phyloP scores from a whole-genome alignment of 2,888 invertebrate genomes.

The Panzeria rudis region DNA sequence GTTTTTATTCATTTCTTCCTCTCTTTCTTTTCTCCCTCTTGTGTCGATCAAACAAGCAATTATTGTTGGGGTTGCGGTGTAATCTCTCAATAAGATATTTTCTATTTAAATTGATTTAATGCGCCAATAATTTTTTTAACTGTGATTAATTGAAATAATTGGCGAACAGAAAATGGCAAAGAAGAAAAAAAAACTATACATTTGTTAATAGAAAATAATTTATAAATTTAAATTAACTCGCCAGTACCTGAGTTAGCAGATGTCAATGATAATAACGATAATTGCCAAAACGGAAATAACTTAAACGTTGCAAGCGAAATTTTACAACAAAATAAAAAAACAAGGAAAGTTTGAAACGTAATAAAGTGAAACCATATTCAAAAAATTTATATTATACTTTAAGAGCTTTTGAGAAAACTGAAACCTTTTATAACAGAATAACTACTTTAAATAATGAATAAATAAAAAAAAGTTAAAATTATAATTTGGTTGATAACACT shows the following conservation, averaged over 20 bases:
- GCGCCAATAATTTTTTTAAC: slow-evolving; percentile 53
- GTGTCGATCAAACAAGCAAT: slow-evolving; percentile 12
- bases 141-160: slow-evolving; percentile 60
- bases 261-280: slow-evolving; percentile 31
- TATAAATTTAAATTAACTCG: slow-evolving; percentile 29
- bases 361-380: too few species aligned
- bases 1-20: neutral
- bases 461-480: too few species aligned
- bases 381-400: too few species aligned
- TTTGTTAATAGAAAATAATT: neutral
- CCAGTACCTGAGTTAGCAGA: slow-evolving; percentile 25
- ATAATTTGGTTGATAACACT: too few species aligned
- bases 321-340: neutral
- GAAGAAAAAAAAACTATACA: neutral
- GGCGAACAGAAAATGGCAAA: too few species aligned
- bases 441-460: too few species aligned
- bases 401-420: too few species aligned
- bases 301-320: neutral
- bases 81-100: slow-evolving; percentile 26
- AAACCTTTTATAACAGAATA: too few species aligned
- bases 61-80: slow-evolving; percentile 1
- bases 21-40: neutral
- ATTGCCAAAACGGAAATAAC: slow-evolving; percentile 65
- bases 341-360: neutral
- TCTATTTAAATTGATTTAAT: slow-evolving; percentile 62